Evolutionary conservation across 1,140 invertebrate species (phyloP).

Genomic region (Camponotus pennsylvanicus): DNA sequence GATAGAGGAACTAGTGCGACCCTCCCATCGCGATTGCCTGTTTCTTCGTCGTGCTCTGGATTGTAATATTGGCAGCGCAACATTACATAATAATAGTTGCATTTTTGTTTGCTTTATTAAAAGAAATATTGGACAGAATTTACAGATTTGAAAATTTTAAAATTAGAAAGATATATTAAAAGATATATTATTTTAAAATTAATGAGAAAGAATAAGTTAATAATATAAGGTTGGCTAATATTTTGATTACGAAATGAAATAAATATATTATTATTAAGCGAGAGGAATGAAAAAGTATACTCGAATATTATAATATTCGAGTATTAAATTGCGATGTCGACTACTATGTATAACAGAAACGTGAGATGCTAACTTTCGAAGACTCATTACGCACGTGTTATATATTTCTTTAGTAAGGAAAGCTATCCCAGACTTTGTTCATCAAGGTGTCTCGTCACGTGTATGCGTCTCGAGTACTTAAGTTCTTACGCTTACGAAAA

Average conservation of each 20-base stretch:
- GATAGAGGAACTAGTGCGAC: conserved; percentile 17
- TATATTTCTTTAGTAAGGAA: background rate
- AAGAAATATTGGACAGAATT: background rate
- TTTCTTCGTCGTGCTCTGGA: conserved; percentile 16
- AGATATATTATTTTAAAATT: background rate
- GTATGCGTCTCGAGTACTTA: conserved; percentile 74
- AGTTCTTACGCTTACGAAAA: conserved; percentile 83
- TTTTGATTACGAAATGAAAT: background rate
- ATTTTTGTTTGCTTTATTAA: background rate
- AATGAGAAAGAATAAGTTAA: background rate
- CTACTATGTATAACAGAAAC: background rate
- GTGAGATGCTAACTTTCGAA: conserved; percentile 16
- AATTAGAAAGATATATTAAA: background rate
- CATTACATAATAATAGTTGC: background rate
- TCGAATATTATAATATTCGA: background rate
- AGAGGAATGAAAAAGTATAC: background rate
- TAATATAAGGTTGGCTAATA: background rate
- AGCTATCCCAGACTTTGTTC: conserved; percentile 15
- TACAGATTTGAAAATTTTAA: background rate
- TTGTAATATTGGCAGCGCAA: background rate
- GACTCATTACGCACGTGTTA: background rate
- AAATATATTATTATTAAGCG: background rate
- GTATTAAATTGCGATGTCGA: background rate
- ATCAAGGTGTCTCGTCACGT: conserved; percentile 56
- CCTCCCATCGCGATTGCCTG: background rate